These are phyloP conservation scores for Gouania willdenowi DNA, from an alignment of 2,797 vertebrate genomes.

Conservation along the genomic window DNA sequence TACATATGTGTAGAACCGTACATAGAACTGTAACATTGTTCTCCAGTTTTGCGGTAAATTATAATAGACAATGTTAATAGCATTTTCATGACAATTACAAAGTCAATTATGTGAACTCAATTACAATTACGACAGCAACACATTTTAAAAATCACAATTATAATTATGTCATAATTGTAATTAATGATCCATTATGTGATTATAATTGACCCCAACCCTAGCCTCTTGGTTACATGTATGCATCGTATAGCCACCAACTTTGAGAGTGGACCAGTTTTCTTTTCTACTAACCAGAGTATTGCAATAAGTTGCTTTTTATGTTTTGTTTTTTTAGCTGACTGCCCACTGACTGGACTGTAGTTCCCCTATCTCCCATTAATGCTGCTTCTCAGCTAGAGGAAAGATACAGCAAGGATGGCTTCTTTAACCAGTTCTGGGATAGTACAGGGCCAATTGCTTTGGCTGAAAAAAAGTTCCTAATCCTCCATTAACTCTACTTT, in stretches of 20 bases:
- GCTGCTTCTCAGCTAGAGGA: slow-evolving; percentile 66
- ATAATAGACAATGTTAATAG: slow-evolving; percentile 8
- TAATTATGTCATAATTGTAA: too few species aligned
- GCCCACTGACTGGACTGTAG: slow-evolving; percentile 54
- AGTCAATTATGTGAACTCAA: too few species aligned
- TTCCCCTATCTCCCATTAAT: slow-evolving; percentile 36
- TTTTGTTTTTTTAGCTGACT: slow-evolving; percentile 58
- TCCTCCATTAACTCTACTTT: slow-evolving; percentile 17
- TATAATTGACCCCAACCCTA: too few species aligned
- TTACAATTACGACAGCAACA: too few species aligned
- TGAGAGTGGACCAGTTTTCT: slow-evolving; percentile 55
- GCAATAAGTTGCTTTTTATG: slow-evolving; percentile 59
- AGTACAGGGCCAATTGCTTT: slow-evolving; percentile 65
- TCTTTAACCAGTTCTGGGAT: slow-evolving; percentile 68
- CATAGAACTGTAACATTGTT: too few species aligned
- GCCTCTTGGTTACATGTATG: neutral
- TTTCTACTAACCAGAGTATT: slow-evolving; percentile 68
- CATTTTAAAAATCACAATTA: too few species aligned
- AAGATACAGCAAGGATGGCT: slow-evolving; percentile 60
- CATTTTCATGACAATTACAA: too few species aligned
- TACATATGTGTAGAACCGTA: too few species aligned
- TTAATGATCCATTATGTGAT: too few species aligned
- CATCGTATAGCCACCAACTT: slow-evolving; percentile 38
- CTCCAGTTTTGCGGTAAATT: too few species aligned
- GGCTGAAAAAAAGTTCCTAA: too few species aligned